Evolutionary conservation across 2,797 vertebrate species (phyloP), one percentile per base, ranked within the genome.

Genomic region (Diplodus sargus): DNA sequence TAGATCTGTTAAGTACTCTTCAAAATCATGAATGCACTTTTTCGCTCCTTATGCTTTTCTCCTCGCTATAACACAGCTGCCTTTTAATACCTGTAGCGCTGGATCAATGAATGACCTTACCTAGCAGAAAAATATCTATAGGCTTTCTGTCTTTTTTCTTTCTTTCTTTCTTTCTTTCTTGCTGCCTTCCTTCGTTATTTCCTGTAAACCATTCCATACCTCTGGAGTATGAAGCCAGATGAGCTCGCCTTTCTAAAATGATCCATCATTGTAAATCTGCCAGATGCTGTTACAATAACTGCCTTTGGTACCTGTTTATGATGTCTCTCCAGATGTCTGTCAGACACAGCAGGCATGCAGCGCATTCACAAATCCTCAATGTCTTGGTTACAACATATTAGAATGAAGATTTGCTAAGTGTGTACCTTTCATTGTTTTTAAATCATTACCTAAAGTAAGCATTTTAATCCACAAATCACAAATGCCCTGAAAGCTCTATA

Each of bases 231-330:
- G 45, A n/a, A 60, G 65, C 74, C 85, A 76, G 88, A 79, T 60
- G 63, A 90, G 85, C 79, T 87, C 14, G 67, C 75, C 79, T 87
- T 74, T 78, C 70, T 66, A 82, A 89, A 85, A 87, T 81, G 63
- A 92, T 93, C 76, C 79, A 88, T 92, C 85, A 88, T 83, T 81
- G 57, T 89, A 83, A 88, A 88, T 85, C 78, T 89, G 72, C 81
- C 87, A 90, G 82, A 81, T 90, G 87, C 73, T 82, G 83, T 84
- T 83, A 86, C 71, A 86, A 76, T 84, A 90, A 86, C 43, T 71
- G 73, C 78, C 87, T 42, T 54, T 57, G 65, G 71, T 85, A 87
- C 76, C 77, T 87, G 78, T 88, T 90, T 79, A 79, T 65, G 73
- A 83, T 54, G 65, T 84, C 64, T 80, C 74, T 79, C 84, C 81